Base-by-base conservation (phyloP, 2,113 vertebrate genomes). In the Natator depressus region DNA sequence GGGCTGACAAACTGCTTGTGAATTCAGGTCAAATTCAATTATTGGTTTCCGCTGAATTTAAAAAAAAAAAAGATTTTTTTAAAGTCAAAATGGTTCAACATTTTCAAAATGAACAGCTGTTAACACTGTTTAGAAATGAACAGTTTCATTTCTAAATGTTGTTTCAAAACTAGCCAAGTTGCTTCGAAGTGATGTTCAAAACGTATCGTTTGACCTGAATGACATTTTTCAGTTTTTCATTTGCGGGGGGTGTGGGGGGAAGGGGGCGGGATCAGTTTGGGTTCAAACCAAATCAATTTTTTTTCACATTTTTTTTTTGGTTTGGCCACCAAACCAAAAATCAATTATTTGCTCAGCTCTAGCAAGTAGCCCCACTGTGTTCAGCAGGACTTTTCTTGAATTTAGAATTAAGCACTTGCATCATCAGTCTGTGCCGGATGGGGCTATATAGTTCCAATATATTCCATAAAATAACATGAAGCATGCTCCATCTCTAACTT, bases 361-460 rank as follows among this genome's bases (percentile, higher is more conserved):
- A 13, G 17, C 19, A 3, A 84, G 49, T 1, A 53, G 89, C 38
- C 49, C 19, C 46, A 82, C 24, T 42, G n/a, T 11, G 47, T 5
- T 80, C 65, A 42, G 2, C 84, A 75, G 50, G 8, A 8, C 17
- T 53, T 10, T 2, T 27, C 85, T 85, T 49, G 0, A 4, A 19
- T 79, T 84, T 78, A 54, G 46, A 90, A 87, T 82, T 35, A 69
- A 35, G n/a, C 17, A 69, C 10, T 14, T 6, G 42, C 2, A 35
- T 24, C 1, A 10, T 24, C 1, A 10, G 27, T 2, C 51, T 84
- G 27, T 27, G 55, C 10, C 1, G 9, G 49, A 10, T n/a, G 20
- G 88, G 57, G 75, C 82, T 46, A 46, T 75, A 17, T 24, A n/a
- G 84, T 69, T 78, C 22, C 46, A 89, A 54, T 2, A 38, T 27